Evolutionary conservation across 1,140 invertebrate genomes (phyloP), one percentile per base, ranked within the genome.

Genomic region (Neodiprion virginianus): DNA sequence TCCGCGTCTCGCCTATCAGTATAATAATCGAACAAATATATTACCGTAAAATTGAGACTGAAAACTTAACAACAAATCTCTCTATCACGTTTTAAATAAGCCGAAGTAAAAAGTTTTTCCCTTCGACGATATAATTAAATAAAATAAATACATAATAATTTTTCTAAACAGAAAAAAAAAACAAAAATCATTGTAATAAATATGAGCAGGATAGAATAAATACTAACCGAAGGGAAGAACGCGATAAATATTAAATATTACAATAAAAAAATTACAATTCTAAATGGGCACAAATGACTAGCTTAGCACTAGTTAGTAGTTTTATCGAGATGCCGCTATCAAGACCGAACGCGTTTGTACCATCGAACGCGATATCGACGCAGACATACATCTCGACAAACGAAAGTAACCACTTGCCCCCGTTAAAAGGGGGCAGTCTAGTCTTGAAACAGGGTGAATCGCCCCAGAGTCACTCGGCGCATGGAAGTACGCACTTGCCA

Each of bases 331-430:
- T 88, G 87, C 84, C 86, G 76, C 80, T 86, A 75, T 87, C 86
- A 78, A 82, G 83, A 77, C 75, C 86, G 66, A 87, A 84, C 77
- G 81, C 84, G 72, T 87, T 84, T 70, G 82, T 82, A 75, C 78
- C 83, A 11, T 80, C 80, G 77, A 83, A 77, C 76, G 78, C 84
- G 67, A 82, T 83, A 68, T 81, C 84, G 28, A 81, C 85, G 65
- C 87, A 89, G 78, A 84, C 83, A 28, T 85, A 84, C 72, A 82
- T 83, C 72, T 81, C 82, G 67, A 74, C 79, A 40, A 86, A 81
- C 74, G 85, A 85, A 71, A 84, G 77, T 76, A 84, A 85, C 76
- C 86, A 88, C 75, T 72, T 88, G 74, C 89, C 87, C 73, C 87
- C 86, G 9, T 73, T 89, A 23, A 87, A 87, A 74, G 76, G 81